Conservation (phyloP, 2,888 invertebrate genomes). For the Leptothorax acervorum region DNA sequence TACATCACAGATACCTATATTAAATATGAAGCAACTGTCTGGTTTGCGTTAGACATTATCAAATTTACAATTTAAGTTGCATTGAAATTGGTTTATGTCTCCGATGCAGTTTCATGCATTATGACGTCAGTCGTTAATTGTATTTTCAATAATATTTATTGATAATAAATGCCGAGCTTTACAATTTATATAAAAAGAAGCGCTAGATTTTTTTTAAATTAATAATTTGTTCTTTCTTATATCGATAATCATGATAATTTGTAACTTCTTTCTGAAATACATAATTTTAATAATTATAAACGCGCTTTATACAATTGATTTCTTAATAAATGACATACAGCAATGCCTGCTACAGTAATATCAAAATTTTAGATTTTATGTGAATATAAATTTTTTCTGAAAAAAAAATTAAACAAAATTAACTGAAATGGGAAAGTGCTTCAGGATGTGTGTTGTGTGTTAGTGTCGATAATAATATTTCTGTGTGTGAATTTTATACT, state of each 20-base stretch:
- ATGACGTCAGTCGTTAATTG: neutral
- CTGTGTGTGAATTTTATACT: too few relatives aligned
- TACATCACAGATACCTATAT: neutral
- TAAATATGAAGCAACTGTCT: neutral
- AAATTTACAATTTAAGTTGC: conserved; percentile 10
- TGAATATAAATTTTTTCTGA: neutral
- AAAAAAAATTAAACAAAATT: neutral
- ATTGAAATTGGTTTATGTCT: neutral
- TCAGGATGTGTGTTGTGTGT: too few relatives aligned
- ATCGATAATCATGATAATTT: too few relatives aligned
- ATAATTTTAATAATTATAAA: neutral
- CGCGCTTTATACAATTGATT: neutral
- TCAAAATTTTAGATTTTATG: conserved; percentile 2
- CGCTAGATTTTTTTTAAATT: neutral
- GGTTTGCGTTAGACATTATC: neutral
- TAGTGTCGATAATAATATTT: too few relatives aligned
- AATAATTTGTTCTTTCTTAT: too few relatives aligned
- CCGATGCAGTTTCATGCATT: neutral
- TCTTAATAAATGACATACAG: neutral
- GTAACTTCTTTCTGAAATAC: neutral
- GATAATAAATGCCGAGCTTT: neutral
- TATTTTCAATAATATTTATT: neutral
- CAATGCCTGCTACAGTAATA: neutral
- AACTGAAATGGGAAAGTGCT: too few relatives aligned
- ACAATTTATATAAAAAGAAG: neutral